Evolutionary conservation across 1,140 invertebrate genomes (phyloP).

Genomic region (Neuroterus valhalla): DNA sequence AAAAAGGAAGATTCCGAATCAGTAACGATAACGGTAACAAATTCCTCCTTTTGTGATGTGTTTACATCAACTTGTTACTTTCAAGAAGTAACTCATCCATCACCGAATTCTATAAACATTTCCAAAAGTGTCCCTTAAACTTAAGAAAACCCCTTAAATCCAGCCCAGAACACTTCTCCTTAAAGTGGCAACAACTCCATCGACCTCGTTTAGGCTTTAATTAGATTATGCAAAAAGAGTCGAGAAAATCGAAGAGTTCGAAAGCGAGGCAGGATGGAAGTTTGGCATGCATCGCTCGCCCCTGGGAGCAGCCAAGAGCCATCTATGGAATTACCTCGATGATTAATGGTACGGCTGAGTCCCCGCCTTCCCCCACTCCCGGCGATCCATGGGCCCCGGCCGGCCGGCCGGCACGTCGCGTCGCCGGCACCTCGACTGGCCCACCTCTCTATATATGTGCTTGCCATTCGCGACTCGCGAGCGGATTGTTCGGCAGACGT

Average conservation of each 20-base stretch:
- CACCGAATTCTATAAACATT: too few relatives aligned
- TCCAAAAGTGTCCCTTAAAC: too few relatives aligned
- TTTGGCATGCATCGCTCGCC: constrained; percentile 71
- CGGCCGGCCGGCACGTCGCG: constrained; percentile 52
- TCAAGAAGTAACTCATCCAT: too few relatives aligned
- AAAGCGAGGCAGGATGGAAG: constrained; percentile 61
- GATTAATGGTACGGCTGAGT: constrained; percentile 62
- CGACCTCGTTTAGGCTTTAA: background rate
- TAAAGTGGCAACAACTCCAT: background rate
- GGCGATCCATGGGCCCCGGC: constrained; percentile 38
- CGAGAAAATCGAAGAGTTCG: constrained; percentile 8
- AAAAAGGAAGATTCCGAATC: too few relatives aligned
- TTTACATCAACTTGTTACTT: too few relatives aligned
- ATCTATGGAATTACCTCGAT: constrained; percentile 66
- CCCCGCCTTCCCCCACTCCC: constrained; percentile 38
- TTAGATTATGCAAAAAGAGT: background rate
- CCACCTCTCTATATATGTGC: constrained; percentile 45
- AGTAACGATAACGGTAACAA: too few relatives aligned
- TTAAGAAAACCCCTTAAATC: too few relatives aligned
- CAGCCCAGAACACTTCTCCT: background rate
- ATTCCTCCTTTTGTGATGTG: too few relatives aligned
- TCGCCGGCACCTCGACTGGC: constrained; percentile 51
- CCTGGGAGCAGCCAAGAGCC: constrained; percentile 65
- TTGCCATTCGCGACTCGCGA: constrained; percentile 49
- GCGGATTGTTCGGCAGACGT: constrained; percentile 60